phyloP scores from a whole-genome alignment of 1,140 invertebrate genomes.

The Grapholita molesta region DNA sequence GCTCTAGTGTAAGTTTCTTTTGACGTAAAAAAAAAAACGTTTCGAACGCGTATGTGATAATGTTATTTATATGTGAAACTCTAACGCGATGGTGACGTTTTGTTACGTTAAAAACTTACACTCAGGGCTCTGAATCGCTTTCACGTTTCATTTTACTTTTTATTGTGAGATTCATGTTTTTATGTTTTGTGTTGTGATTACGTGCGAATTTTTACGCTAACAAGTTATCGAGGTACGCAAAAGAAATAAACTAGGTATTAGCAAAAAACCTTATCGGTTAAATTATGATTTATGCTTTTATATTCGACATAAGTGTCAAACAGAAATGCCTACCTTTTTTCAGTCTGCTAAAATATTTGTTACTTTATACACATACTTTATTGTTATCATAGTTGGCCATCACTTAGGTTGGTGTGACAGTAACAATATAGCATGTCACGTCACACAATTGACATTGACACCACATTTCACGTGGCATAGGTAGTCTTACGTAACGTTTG shows the following conservation, averaged over 20 bases:
- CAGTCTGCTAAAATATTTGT: not conserved
- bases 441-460: slow-evolving; percentile 11
- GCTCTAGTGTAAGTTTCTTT: too few relatives aligned
- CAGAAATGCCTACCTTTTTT: not conserved
- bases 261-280: not conserved
- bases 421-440: not conserved
- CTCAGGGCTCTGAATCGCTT: not conserved
- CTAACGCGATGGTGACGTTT: too few relatives aligned
- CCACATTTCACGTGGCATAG: slow-evolving; percentile 5
- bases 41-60: too few relatives aligned
- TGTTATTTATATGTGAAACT: too few relatives aligned
- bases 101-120: too few relatives aligned
- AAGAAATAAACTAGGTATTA: not conserved
- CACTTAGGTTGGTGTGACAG: not conserved
- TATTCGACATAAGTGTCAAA: not conserved
- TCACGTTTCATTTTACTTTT: not conserved
- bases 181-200: not conserved
- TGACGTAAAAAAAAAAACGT: too few relatives aligned
- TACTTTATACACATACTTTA: not conserved
- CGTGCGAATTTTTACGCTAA: not conserved
- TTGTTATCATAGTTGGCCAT: not conserved
- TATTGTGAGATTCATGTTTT: not conserved
- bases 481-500: not conserved
- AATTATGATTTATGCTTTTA: not conserved
- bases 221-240: not conserved